A percentile compares a stretch with the other conserved stretches of the same genome.
phyloP scores from a whole-genome alignment of 2,797 vertebrate genomes.

The Cirrhinus mrigala region DNA sequence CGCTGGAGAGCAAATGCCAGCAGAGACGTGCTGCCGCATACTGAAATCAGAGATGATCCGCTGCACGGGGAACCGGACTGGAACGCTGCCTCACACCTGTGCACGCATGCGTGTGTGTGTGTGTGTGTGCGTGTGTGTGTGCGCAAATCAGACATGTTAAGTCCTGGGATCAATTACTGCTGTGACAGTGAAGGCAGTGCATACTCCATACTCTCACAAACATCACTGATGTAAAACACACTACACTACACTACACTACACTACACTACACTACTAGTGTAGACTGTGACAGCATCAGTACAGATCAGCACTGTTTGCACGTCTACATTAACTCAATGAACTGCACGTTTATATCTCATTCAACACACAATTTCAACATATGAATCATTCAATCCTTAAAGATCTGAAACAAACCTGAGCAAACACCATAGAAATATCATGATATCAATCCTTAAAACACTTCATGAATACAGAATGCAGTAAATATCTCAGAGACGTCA shows the following conservation, averaged over 20 bases:
- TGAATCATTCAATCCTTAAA: no score
- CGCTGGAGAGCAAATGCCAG: constrained; percentile 70
- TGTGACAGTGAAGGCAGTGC: neutral
- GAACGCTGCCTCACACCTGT: no score
- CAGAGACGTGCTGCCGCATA: constrained; percentile 45
- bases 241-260: neutral
- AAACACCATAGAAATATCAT: no score
- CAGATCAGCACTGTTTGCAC: no score
- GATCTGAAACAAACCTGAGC: no score
- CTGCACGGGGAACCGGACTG: neutral
- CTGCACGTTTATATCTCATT: neutral
- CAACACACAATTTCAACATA: neutral
- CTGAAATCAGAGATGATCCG: constrained; percentile 21
- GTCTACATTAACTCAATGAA: neutral
- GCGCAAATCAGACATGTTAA: neutral
- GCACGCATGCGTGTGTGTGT: neutral
- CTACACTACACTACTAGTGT: neutral
- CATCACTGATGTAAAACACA: neutral
- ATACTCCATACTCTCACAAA: neutral
- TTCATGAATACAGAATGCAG: no score
- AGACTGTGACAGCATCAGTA: neutral
- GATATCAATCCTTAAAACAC: no score
- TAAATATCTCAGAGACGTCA: no score
- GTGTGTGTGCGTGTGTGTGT: neutral
- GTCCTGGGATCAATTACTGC: neutral